Percentiles rank a stretch among this genome's conserved stretches.
These are phyloP conservation scores for Trichoplusia ni DNA, from an alignment of 1,140 invertebrate genomes.

Conservation along the genomic window DNA sequence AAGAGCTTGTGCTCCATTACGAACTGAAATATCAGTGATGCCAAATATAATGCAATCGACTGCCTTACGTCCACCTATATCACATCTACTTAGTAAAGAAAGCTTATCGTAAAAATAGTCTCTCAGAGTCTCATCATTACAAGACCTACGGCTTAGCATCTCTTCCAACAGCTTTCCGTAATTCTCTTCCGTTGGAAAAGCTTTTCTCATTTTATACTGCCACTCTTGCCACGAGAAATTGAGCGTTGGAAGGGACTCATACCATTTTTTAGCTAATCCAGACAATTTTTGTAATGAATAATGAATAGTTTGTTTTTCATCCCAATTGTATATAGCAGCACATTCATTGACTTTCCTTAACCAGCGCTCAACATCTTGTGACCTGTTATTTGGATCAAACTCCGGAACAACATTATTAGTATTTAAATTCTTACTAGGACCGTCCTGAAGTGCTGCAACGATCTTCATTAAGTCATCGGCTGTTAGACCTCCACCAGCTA, in stretches of 20 bases:
- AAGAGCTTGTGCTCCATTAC: no score
- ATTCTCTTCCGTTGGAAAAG: no score
- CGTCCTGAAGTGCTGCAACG: no score
- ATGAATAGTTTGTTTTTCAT: not conserved
- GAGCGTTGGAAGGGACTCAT: not conserved
- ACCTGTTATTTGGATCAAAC: no score
- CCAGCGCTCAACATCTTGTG: no score
- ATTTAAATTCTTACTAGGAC: no score
- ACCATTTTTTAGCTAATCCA: not conserved
- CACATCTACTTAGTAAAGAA: not conserved
- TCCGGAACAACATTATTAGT: no score
- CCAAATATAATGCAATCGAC: no score
- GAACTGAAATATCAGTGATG: no score
- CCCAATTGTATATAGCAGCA: not conserved
- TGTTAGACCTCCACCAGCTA: no score
- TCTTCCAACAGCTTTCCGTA: not conserved
- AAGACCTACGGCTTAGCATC: not conserved
- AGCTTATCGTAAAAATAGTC: not conserved
- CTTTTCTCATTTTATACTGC: no score
- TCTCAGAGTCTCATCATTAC: not conserved
- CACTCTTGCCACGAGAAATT: not conserved
- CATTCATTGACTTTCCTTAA: not conserved
- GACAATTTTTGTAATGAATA: not conserved
- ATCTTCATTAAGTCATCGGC: no score
- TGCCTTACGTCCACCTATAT: not conserved